Percentiles rank a stretch among this genome's conserved stretches.
phyloP scores from a whole-genome alignment of 92 coral and sea anemone genomes.

The Pocillopora grandis region DNA sequence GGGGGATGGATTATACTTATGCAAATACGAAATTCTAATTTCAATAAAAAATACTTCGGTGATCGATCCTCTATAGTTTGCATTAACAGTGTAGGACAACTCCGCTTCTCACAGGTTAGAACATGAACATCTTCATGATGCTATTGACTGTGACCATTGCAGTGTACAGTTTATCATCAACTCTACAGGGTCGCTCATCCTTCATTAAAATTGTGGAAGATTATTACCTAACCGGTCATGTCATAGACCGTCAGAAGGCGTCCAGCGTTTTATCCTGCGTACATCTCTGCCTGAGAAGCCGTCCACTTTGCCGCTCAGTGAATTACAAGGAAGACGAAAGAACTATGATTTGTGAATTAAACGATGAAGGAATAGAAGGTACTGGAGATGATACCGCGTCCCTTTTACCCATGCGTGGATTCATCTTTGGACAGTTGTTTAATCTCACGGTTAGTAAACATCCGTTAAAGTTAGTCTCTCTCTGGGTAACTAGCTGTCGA shows the following conservation, averaged over 20 bases:
- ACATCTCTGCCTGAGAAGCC: not conserved
- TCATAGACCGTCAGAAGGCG: not conserved
- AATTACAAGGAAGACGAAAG: not conserved
- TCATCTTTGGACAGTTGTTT: not conserved
- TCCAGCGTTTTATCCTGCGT: not conserved
- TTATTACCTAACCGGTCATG: not conserved
- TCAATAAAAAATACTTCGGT: no score
- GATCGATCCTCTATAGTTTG: no score
- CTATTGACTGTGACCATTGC: not conserved
- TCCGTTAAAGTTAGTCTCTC: not conserved
- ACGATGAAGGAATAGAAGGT: not conserved
- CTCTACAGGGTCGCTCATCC: not conserved
- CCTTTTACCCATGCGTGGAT: not conserved
- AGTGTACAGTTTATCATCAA: not conserved
- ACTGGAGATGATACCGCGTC: not conserved
- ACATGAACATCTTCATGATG: not conserved
- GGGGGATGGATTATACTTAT: no score
- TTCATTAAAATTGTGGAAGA: not conserved
- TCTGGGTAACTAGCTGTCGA: conserved; percentile 16
- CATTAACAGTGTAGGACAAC: not conserved
- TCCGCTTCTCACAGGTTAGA: not conserved
- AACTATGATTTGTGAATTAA: not conserved
- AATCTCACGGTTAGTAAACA: not conserved
- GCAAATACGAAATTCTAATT: no score
- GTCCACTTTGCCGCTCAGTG: not conserved